Evolutionary conservation across 2,797 vertebrate genomes (phyloP).

Genomic region (Phrynocephalus guinanensis): DNA sequence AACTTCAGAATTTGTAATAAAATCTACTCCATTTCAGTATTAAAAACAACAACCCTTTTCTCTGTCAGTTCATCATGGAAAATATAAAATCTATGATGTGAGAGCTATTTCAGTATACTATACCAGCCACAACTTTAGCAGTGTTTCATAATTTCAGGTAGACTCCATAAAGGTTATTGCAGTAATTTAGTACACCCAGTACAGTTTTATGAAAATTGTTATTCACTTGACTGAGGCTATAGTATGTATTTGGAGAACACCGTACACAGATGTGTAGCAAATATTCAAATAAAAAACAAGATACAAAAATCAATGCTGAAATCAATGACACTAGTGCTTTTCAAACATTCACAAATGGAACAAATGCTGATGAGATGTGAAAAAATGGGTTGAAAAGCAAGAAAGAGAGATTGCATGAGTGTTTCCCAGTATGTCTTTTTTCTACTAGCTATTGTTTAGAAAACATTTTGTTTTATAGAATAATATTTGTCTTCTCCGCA

Average conservation of each 20-base stretch:
- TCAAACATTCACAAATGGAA: not conserved
- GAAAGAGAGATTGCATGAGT: not conserved
- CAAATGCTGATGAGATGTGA: not conserved
- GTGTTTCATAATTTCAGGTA: constrained; percentile 2
- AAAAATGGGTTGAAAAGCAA: not conserved
- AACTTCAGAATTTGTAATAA: not conserved
- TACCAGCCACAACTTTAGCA: not conserved
- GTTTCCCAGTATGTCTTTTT: not conserved
- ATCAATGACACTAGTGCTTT: not conserved
- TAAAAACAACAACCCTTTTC: not conserved
- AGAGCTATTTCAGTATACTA: not conserved
- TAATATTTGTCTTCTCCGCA: not conserved
- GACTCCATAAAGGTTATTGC: not conserved
- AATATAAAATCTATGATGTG: constrained; percentile 1
- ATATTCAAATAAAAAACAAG: constrained; percentile 1
- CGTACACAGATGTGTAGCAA: not conserved
- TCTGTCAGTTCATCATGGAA: not conserved
- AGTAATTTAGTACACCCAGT: not conserved
- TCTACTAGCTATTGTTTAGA: not conserved
- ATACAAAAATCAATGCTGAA: constrained; percentile 4
- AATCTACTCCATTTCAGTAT: not conserved
- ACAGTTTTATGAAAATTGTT: constrained; percentile 10
- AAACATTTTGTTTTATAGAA: not conserved
- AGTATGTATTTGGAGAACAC: not conserved
- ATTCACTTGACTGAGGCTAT: constrained; percentile 2